Base-by-base conservation (phyloP, 2,888 invertebrate genomes). In the Plebejus argus region DNA sequence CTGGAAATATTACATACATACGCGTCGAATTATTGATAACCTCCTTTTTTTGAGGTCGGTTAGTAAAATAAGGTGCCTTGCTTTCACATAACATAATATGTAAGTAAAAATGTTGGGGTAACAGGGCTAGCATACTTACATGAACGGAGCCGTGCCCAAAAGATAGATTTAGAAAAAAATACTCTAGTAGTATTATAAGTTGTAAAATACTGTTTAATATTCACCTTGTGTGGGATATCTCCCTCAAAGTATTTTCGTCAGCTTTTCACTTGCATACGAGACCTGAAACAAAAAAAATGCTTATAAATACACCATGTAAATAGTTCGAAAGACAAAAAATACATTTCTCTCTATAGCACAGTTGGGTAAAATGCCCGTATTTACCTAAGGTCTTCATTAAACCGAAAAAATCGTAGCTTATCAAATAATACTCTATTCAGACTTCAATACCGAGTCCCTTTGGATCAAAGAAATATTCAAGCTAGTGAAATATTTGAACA, bases 201-300 rank as follows among this genome's bases (percentile, higher is more conserved):
- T n/a, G n/a, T 28, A 66, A 66, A 28, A 66, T 12, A 66, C 56
- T 58, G 18, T 56, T 4, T 4, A 56, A 61, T 66, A 12, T 28
- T 66, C 23, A 66, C 66, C 66, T 66, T 66, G 66, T 15, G 28
- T 33, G 66, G 66, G 66, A 66, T 49, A 23, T 45, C 23, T 20
- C 72, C 39, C 72, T 45, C 23, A 6, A 23, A 33, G 6, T 72
- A 45, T 33, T 20, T 70, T 71, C 39, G 35, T 70, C 71, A 70
- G 70, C 80, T 76, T 49, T 66, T 87, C 81, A 83, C 84, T 87
- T 83, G 87, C 93, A 93, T 93, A 82, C 92, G 89, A 90, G 84
- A 88, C 82, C 93, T 93, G 91, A 7, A 92, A 90, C 85, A 86
- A 83, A 70, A 23, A 45, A 45, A 78, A 12, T 23, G 1, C 12